Evolutionary conservation across 1,140 invertebrate species (phyloP), one percentile per base, ranked within the genome.

Genomic region (Eufriesea mexicana): DNA sequence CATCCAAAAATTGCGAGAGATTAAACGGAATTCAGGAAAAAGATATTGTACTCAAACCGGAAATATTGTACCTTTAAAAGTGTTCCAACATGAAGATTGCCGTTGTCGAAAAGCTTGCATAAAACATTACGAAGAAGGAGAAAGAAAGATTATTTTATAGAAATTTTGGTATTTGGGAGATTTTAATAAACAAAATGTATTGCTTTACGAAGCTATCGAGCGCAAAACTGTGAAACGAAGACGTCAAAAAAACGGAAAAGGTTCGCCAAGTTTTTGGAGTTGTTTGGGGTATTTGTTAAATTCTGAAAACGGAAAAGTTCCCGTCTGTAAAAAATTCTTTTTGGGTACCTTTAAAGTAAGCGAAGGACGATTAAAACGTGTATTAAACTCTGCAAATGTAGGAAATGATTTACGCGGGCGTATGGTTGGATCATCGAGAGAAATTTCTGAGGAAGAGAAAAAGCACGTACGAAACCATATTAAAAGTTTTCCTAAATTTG

Each of bases 131-230:
- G 64, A 86, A 18, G 78, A 81, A 84, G 51, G 75, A 68, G 67
- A 78, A 83, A 83, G 81, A 57, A 83, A 83, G 47, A 70, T 51
- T 51, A 77, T 61, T 77, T 83, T 77, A 72, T 57, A 83, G 51
- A 76, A n/a, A 55, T 86, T 86, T 70, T 86, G 76, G 75, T 14
- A 66, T 83, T 74, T 88, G 54, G 62, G 25, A 73, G 81, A 86
- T 88, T 86, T 86, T 82, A 81, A 86, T 61, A 87, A 85, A 49
- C 77, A 88, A 84, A 86, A 84, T 81, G 10, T 82, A 83, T 84
- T 85, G 28, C 62, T 84, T 23, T 73, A 80, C 66, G 25, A 70
- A 72, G 75, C 54, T 77, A 35, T 78, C 49, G 71, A 86, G 68
- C 66, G 70, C 28, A 57, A 74, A 68, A 18, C 18, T 73, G 80